phyloP scores from a whole-genome alignment of 2,797 vertebrate species.

The Enteromius treurensis region DNA sequence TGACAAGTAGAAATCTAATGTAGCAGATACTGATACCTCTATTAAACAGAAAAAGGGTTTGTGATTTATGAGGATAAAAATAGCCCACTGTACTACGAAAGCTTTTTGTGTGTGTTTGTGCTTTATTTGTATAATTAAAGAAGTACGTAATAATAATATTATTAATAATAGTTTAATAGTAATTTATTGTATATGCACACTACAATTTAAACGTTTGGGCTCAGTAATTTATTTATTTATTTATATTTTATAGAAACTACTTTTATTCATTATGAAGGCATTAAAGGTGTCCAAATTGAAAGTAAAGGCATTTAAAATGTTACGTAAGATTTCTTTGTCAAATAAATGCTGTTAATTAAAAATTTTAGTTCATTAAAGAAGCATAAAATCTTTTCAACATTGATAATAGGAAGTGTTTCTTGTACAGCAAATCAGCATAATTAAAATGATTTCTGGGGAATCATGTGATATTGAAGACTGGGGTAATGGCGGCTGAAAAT shows the following conservation, averaged over 20 bases:
- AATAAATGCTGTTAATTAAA: not conserved
- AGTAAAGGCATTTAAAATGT: not conserved
- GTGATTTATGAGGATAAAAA: not conserved
- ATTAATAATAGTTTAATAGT: not conserved
- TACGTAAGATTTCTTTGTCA: not conserved
- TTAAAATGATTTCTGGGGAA: too few relatives aligned
- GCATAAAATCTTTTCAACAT: not conserved
- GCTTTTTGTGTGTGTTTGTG: too few relatives aligned
- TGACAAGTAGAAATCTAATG: not conserved
- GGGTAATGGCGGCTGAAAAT: not conserved
- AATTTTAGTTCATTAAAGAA: not conserved
- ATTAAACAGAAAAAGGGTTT: not conserved
- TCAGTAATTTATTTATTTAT: not conserved
- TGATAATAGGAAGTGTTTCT: too few relatives aligned
- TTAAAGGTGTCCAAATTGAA: not conserved
- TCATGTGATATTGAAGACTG: too few relatives aligned
- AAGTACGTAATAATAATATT: too few relatives aligned
- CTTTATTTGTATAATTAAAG: not conserved
- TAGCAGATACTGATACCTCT: not conserved
- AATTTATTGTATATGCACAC: not conserved
- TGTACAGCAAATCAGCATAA: too few relatives aligned
- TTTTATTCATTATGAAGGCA: not conserved
- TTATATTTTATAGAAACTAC: not conserved
- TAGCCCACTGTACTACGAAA: not conserved
- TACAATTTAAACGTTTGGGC: not conserved